Evolutionary conservation across 2,888 invertebrate species (phyloP).

Genomic region (Eristalis arbustorum): DNA sequence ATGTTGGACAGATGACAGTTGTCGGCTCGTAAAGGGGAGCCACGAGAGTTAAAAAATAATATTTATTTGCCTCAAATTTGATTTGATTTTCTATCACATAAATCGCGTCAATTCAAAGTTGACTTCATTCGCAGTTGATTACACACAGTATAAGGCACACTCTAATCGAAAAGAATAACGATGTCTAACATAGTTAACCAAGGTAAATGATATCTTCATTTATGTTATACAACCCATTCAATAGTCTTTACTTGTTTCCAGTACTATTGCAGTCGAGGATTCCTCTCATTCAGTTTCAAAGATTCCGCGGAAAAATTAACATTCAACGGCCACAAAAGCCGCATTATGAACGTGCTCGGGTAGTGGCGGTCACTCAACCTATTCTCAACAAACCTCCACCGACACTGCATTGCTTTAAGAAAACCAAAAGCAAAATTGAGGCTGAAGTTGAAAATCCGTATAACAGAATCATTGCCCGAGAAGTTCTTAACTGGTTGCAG

Average conservation of each 20-base stretch:
- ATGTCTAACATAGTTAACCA: slow-evolving; percentile 56
- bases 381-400: slow-evolving; percentile 82
- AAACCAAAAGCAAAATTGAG: slow-evolving; percentile 72
- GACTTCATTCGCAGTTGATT: neutral
- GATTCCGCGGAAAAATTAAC: slow-evolving; percentile 89
- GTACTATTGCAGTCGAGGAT: slow-evolving; percentile 80
- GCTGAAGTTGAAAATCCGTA: slow-evolving; percentile 85
- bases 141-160: neutral
- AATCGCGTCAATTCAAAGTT: neutral
- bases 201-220: slow-evolving; percentile 28
- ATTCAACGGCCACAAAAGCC: slow-evolving; percentile 87
- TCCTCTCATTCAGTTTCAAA: slow-evolving; percentile 82
- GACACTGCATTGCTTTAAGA: slow-evolving; percentile 82
- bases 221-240: slow-evolving; percentile 40
- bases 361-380: slow-evolving; percentile 85
- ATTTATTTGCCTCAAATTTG: neutral
- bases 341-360: slow-evolving; percentile 85
- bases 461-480: slow-evolving; percentile 86
- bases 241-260: slow-evolving; percentile 74
- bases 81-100: neutral
- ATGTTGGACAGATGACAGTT: slow-evolving; percentile 47
- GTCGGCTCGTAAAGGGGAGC: neutral
- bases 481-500: slow-evolving; percentile 86
- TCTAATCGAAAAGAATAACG: neutral
- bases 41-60: slow-evolving; percentile 44